Evolutionary conservation across 1,140 invertebrate species (phyloP).

Genomic region (Thaumetopoea pityocampa): DNA sequence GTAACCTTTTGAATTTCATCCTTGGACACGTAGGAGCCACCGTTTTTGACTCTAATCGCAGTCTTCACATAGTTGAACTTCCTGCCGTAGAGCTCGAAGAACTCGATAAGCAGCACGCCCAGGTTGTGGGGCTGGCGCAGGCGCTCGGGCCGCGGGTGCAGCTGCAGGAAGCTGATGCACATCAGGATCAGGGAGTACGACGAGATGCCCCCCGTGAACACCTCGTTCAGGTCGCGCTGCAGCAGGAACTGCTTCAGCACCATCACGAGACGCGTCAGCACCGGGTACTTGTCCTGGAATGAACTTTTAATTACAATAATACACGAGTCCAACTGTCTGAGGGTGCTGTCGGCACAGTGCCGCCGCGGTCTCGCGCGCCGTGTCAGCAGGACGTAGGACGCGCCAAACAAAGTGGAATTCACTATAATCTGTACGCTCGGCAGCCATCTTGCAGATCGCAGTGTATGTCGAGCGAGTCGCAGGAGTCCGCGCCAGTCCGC

Average conservation of each 20-base stretch:
- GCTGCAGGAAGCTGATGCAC: conserved; percentile 97
- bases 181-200: conserved; percentile 99
- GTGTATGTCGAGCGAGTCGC: too few relatives aligned
- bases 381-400: too few relatives aligned
- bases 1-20: conserved; percentile 87
- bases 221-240: conserved; percentile 98
- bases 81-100: conserved; percentile 97
- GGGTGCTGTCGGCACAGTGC: too few relatives aligned
- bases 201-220: conserved; percentile 98
- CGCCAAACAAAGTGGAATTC: too few relatives aligned
- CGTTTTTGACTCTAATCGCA: conserved; percentile 94
- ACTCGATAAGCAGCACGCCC: conserved; percentile 96
- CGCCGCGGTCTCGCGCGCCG: too few relatives aligned
- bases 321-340: too few relatives aligned
- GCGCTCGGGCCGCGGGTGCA: conserved; percentile 75
- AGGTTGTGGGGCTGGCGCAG: conserved; percentile 82
- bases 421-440: too few relatives aligned
- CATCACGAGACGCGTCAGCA: conserved; percentile 94
- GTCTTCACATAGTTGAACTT: conserved; percentile 98
- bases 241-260: conserved; percentile 98
- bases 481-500: too few relatives aligned
- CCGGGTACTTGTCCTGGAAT: conserved; percentile 82
- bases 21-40: conserved; percentile 95
- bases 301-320: too few relatives aligned
- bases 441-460: too few relatives aligned